Conservation (phyloP, 2,113 vertebrate species). For the Bettongia penicillata region DNA sequence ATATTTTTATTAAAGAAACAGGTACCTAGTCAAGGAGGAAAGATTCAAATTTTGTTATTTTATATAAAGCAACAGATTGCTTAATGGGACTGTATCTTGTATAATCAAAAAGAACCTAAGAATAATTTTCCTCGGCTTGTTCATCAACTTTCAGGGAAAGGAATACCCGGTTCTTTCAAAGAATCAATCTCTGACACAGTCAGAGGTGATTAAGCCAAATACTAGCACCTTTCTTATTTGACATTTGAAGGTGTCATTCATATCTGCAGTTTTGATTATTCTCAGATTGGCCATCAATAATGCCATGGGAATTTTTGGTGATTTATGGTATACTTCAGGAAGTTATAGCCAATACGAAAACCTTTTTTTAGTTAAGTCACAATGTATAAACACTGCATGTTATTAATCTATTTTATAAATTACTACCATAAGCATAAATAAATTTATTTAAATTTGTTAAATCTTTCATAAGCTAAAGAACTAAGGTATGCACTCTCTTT, state of each 20-base stretch:
- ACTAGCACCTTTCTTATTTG: not conserved
- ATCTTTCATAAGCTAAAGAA: not conserved
- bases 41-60: not conserved
- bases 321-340: too few species aligned
- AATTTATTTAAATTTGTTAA: not conserved
- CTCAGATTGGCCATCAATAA: too few species aligned
- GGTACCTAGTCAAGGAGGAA: not conserved
- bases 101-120: not conserved
- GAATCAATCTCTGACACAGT: not conserved
- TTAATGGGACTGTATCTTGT: not conserved
- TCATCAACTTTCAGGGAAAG: not conserved
- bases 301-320: too few species aligned
- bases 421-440: too few species aligned
- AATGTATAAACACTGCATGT: too few species aligned
- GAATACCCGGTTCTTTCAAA: not conserved
- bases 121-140: not conserved
- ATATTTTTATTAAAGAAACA: conserved; percentile 30
- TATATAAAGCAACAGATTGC: conserved; percentile 6
- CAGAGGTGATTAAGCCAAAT: not conserved
- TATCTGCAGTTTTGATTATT: too few species aligned
- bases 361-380: too few species aligned
- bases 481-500: not conserved
- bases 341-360: too few species aligned
- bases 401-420: too few species aligned
- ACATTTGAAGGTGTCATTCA: too few species aligned